Base-by-base conservation (phyloP, 2,113 vertebrate genomes). In the Peromyscus maniculatus region DNA sequence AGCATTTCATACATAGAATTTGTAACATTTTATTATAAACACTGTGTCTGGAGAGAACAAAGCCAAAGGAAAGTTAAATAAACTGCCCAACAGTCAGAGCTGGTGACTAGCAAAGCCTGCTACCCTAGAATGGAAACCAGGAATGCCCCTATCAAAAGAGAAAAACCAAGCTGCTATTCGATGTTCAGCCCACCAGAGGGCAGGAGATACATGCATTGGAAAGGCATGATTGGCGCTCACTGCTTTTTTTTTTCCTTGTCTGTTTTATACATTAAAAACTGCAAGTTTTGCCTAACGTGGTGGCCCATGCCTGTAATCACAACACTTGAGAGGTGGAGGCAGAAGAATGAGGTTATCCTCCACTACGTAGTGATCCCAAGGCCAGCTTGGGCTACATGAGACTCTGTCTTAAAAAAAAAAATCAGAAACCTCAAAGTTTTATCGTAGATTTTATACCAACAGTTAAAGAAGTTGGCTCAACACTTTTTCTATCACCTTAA, bases 151-250 rank as follows among this genome's bases (percentile, higher is more conserved):
- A 3, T 0, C 31, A 0, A 17, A 31, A 4, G 28, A 0, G 24
- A 31, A 6, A 72, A 71, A 55, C 24, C 10, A 31, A 89, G 59
- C 36, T 64, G 93, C 93, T 92, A 39, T 78, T 57, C 59, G 19
- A 90, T 15, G 9, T 12, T 1, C 1, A 13, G 17, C 52, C 97
- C 98, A 96, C 95, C 69, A 95, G 97, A 39, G 94, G 96, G 86
- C 94, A 97, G 95, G 11, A 94, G 49, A 92, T 5, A 10, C 78
- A 88, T 0, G 16, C 21, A 43, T 93, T 78, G 62, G 9, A 16
- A 5, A 57, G 19, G 4, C 11, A 43, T 11, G 33, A 66, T 0
- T n/a, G 9, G 2, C 1, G 1, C 6, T n/a, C 21, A 0, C 0
- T 49, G 24, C 11, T 13, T 24, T 55, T 6, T 26, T 82, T 36